Percentiles rank a stretch among this genome's conserved stretches.
Evolutionary conservation across 1,140 invertebrate genomes (phyloP).

Genomic region (Drosophila hydei): DNA sequence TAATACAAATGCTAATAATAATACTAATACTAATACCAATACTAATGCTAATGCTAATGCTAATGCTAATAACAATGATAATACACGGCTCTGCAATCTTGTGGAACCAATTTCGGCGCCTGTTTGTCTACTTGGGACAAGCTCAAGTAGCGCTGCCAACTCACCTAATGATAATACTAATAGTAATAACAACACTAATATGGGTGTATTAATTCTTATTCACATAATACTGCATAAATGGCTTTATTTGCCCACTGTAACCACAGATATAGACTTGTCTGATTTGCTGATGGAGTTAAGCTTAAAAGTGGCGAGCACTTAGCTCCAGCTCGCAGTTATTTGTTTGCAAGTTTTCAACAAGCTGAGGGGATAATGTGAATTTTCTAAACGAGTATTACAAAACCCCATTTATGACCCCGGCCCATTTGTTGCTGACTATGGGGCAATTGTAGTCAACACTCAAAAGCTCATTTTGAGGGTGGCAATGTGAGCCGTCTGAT

Average conservation of each 20-base stretch:
- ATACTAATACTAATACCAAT: no score
- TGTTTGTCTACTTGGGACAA: no score
- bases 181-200: no score
- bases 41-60: no score
- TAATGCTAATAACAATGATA: no score
- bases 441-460: constrained; percentile 31
- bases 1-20: no score
- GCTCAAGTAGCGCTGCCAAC: no score
- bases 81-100: no score
- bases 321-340: background rate
- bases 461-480: constrained; percentile 26
- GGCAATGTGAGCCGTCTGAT: background rate
- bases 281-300: background rate
- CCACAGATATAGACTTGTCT: no score
- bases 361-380: background rate
- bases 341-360: background rate
- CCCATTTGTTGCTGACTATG: constrained; percentile 13
- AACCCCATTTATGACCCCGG: background rate
- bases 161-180: no score
- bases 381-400: background rate
- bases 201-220: no score
- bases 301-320: background rate
- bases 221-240: background rate
- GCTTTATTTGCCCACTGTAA: background rate
- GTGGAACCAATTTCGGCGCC: no score